Base-by-base conservation (phyloP, 2,797 vertebrate species). In the Bryconaethiops microstoma region DNA sequence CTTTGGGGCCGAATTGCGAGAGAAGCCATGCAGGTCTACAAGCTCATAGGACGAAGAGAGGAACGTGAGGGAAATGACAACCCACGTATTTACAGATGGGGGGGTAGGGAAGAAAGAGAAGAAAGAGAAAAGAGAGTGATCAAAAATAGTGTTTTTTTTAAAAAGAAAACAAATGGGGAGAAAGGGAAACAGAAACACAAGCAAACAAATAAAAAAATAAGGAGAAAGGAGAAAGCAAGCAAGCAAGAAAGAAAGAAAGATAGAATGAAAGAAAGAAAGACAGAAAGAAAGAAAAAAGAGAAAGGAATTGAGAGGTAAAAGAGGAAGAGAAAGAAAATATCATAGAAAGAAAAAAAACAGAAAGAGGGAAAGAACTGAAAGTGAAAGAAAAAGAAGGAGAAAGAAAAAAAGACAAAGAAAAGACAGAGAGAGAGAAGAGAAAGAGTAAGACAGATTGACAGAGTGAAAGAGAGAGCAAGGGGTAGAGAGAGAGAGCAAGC, bases 311-410 rank as follows among this genome's bases (percentile, higher is more conserved):
- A 74, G 40, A 71, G 82, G 88, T 84, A 82, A 87, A 89, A 50
- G 48, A 50, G 5, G 7, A 89, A 85, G 87, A 89, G 88, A 91
- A 87, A 82, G 86, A 86, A 85, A 83, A 79, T 1, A 16, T n/a
- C n/a, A n/a, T n/a, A n/a, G n/a, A n/a, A n/a, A n/a, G n/a, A n/a
- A n/a, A n/a, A n/a, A n/a, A n/a, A n/a, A n/a, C n/a, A n/a, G n/a
- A n/a, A n/a, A n/a, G n/a, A n/a, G n/a, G n/a, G n/a, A n/a, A n/a
- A n/a, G n/a, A n/a, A n/a, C n/a, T n/a, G n/a, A n/a, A n/a, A n/a
- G n/a, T n/a, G n/a, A n/a, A n/a, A n/a, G n/a, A n/a, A n/a, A n/a
- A n/a, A n/a, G n/a, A n/a, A n/a, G n/a, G n/a, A n/a, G n/a, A n/a
- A n/a, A n/a, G n/a, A n/a, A n/a, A n/a, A n/a, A n/a, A n/a, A n/a